Evolutionary conservation across 2,113 vertebrate species (phyloP).

Genomic region (Garra rufa): DNA sequence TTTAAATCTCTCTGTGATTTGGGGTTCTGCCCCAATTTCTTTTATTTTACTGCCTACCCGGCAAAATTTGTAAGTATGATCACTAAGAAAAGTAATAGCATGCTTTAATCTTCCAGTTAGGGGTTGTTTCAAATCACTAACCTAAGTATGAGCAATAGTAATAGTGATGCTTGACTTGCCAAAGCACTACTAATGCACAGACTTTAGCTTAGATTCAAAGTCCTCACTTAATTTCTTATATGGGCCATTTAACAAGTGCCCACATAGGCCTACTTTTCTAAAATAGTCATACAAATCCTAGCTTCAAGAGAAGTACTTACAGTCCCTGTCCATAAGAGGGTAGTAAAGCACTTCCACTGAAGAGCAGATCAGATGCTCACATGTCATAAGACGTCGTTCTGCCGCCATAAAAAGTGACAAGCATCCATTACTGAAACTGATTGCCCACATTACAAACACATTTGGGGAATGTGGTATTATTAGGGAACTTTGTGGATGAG

Average conservation of each 20-base stretch:
- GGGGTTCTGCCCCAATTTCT: neutral
- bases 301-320: neutral
- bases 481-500: slow-evolving; percentile 82
- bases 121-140: neutral
- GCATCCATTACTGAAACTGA: slow-evolving; percentile 85
- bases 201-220: neutral
- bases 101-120: neutral
- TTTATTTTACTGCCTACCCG: neutral
- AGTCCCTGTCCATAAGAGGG: slow-evolving; percentile 69
- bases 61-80: neutral
- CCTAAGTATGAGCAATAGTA: neutral
- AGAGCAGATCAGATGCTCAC: slow-evolving; percentile 58
- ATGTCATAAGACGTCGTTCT: slow-evolving; percentile 79
- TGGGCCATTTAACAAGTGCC: neutral
- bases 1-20: no score
- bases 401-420: slow-evolving; percentile 83
- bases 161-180: neutral
- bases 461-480: slow-evolving; percentile 84
- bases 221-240: neutral
- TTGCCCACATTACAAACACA: slow-evolving; percentile 86
- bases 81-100: neutral
- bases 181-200: neutral
- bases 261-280: neutral
- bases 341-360: slow-evolving; percentile 67
- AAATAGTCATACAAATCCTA: neutral